Evolutionary conservation across 2,888 invertebrate genomes (phyloP).

Genomic region (Odontothrips loti): DNA sequence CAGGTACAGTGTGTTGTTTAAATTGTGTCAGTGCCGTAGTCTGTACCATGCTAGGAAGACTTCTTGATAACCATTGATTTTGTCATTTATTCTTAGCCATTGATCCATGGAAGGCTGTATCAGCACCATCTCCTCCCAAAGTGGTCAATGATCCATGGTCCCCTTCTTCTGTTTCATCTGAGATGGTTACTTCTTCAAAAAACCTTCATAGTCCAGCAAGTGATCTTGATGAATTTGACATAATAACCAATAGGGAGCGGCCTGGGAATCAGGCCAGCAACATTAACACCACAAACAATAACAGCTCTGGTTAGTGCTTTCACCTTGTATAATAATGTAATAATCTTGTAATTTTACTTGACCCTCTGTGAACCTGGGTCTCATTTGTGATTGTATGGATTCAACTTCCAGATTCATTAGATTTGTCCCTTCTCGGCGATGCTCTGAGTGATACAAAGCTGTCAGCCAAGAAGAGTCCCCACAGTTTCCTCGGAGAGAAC

Average conservation of each 20-base stretch:
- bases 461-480: slow-evolving; percentile 82
- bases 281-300: slow-evolving; percentile 42
- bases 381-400: slow-evolving; percentile 25
- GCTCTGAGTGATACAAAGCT: slow-evolving; percentile 49
- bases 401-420: slow-evolving; percentile 59
- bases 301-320: slow-evolving; percentile 43
- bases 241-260: slow-evolving; percentile 71
- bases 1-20: slow-evolving; percentile 1
- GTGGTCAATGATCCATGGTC: slow-evolving; percentile 46
- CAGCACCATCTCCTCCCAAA: slow-evolving; percentile 38
- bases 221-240: slow-evolving; percentile 83
- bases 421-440: slow-evolving; percentile 59
- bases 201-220: slow-evolving; percentile 40
- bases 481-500: slow-evolving; percentile 95
- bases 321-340: slow-evolving; percentile 32
- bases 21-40: neutral
- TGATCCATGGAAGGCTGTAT: slow-evolving; percentile 36
- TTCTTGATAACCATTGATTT: slow-evolving; percentile 4
- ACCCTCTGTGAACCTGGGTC: neutral
- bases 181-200: slow-evolving; percentile 38
- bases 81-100: slow-evolving; percentile 23
- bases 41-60: neutral
- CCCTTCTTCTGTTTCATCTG: slow-evolving; percentile 40
- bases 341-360: slow-evolving; percentile 27
- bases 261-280: slow-evolving; percentile 40